These are phyloP conservation scores for Microcebus ravelobensis DNA, from an alignment of 2,113 vertebrate species.

Conservation along the genomic window DNA sequence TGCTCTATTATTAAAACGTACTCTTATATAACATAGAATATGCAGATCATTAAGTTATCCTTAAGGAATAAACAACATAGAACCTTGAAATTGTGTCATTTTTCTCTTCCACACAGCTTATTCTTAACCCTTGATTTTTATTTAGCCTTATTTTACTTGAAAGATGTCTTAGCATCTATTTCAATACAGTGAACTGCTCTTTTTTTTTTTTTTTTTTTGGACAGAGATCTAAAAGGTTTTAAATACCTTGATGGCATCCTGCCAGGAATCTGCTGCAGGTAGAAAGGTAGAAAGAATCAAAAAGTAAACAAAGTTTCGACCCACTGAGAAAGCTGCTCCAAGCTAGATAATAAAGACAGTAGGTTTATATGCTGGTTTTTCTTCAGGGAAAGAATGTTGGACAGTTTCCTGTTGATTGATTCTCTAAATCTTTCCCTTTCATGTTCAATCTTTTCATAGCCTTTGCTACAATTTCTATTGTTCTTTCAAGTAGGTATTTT, in stretches of 20 bases:
- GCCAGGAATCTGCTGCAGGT: conserved; percentile 72
- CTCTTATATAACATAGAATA: neutral
- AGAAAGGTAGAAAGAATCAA: conserved; percentile 69
- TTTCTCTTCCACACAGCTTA: neutral
- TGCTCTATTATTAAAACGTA: neutral
- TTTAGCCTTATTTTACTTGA: conserved; percentile 40
- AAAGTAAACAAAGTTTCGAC: conserved; percentile 79
- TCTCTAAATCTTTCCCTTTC: conserved; percentile 80
- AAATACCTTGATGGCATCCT: conserved; percentile 71
- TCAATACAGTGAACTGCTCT: conserved; percentile 26
- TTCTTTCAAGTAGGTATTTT: conserved; percentile 63
- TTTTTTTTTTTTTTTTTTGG: conserved; percentile 40
- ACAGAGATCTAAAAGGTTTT: conserved; percentile 74
- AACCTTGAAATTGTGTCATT: neutral
- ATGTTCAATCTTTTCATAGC: conserved; percentile 67
- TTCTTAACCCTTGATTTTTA: neutral
- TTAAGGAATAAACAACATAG: neutral
- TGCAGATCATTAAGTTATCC: neutral
- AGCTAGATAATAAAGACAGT: conserved; percentile 79
- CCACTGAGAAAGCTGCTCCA: conserved; percentile 69
- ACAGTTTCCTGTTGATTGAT: conserved; percentile 81
- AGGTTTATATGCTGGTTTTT: conserved; percentile 73
- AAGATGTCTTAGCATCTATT: conserved; percentile 65
- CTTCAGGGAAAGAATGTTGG: conserved; percentile 74
- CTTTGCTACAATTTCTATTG: conserved; percentile 54